These are phyloP conservation scores for Priapulus caudatus DNA, from an alignment of 2,888 invertebrate species.

Conservation along the genomic window DNA sequence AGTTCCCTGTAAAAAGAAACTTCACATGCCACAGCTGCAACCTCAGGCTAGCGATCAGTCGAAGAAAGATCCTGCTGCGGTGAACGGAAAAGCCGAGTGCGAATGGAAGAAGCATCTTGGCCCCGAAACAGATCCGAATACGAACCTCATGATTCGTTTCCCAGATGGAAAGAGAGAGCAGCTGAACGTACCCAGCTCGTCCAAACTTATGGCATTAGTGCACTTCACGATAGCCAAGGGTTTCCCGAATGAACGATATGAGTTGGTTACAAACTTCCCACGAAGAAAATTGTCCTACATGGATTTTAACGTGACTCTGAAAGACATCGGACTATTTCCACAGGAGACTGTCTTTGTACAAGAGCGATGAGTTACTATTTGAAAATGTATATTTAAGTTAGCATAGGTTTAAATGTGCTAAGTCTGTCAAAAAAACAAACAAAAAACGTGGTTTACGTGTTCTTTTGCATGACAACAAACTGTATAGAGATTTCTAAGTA, in stretches of 20 bases:
- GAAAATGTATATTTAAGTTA: no score
- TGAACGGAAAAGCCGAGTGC: neutral
- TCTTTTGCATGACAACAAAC: no score
- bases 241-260: conserved; percentile 36
- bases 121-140: conserved; percentile 31
- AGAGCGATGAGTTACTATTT: conserved; percentile 23
- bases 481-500: no score
- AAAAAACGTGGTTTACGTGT: no score
- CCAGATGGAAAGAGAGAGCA: conserved; percentile 40
- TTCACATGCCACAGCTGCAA: no score
- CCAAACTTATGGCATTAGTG: conserved; percentile 38
- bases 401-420: no score
- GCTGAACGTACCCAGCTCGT: conserved; percentile 37
- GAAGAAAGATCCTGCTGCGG: neutral
- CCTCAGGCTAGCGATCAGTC: neutral
- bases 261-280: conserved; percentile 42
- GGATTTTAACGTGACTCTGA: conserved; percentile 33
- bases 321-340: conserved; percentile 37
- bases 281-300: conserved; percentile 36
- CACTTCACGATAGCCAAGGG: conserved; percentile 36
- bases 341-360: conserved; percentile 43
- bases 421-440: no score
- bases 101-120: conserved; percentile 16
- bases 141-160: conserved; percentile 37
- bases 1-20: no score